A percentile compares a stretch with the other conserved stretches of the same genome.
phyloP scores from a whole-genome alignment of 2,888 invertebrate species.

The Drosophila parthenogenetica region DNA sequence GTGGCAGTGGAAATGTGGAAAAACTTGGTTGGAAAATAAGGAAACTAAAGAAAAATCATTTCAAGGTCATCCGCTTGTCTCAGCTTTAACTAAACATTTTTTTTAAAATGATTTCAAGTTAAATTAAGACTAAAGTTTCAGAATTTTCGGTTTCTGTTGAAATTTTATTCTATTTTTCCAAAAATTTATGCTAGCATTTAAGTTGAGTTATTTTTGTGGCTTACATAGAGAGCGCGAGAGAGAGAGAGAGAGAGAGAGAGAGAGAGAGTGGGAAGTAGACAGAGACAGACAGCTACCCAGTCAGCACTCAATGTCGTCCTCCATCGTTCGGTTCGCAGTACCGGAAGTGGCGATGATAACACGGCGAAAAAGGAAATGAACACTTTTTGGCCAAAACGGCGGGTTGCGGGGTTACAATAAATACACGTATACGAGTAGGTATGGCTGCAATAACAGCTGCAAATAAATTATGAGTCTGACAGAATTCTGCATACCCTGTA shows the following conservation, averaged over 20 bases:
- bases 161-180: constrained; percentile 13
- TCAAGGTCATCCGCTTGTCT: constrained; percentile 10
- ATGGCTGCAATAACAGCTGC: constrained; percentile 19
- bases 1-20: neutral
- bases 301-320: constrained; percentile 55
- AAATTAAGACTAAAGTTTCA: constrained; percentile 18
- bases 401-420: constrained; percentile 44
- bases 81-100: neutral
- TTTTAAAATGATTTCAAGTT: neutral
- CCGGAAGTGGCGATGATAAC: constrained; percentile 79
- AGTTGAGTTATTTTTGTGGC: constrained; percentile 38
- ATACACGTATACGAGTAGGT: constrained; percentile 31
- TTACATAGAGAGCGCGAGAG: neutral
- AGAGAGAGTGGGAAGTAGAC: neutral
- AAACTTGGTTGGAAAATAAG: neutral
- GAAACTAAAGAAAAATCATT: neutral
- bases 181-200: constrained; percentile 43
- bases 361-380: constrained; percentile 80
- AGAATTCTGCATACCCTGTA: constrained; percentile 13
- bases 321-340: constrained; percentile 34
- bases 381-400: constrained; percentile 68
- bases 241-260: neutral
- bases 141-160: constrained; percentile 9
- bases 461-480: neutral
- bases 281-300: constrained; percentile 8